Percentiles rank a stretch among this genome's conserved stretches.
Evolutionary conservation across 1,140 invertebrate species (phyloP).

Genomic region (Acarapis woodi): DNA sequence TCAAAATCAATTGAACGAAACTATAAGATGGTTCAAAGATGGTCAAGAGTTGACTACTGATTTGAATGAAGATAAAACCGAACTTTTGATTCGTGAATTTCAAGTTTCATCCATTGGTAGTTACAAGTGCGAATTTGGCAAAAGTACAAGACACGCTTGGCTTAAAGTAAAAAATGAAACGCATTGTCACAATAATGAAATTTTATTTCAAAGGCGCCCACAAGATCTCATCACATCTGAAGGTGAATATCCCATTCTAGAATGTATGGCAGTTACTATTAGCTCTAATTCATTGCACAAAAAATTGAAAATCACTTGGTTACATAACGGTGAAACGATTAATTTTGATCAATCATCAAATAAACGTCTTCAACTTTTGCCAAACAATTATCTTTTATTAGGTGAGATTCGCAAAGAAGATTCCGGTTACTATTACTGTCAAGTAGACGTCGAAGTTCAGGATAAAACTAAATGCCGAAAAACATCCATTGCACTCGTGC

Average conservation of each 20-base stretch:
- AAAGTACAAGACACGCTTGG: conserved; percentile 5
- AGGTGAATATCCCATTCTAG: conserved; percentile 11
- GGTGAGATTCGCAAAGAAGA: conserved; percentile 7
- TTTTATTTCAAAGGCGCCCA: conserved; percentile 11
- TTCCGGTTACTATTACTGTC: conserved; percentile 13
- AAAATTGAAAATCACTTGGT: conserved; percentile 1
- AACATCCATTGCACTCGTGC: conserved; percentile 2
- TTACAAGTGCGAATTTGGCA: conserved; percentile 8
- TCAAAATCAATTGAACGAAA: not conserved
- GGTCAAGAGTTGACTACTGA: conserved; percentile 2
- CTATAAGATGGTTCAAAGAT: conserved; percentile 7
- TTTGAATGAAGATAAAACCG: conserved; percentile 2
- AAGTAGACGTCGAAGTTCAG: conserved; percentile 6
- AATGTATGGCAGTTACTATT: conserved; percentile 7
- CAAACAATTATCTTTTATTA: conserved; percentile 10
- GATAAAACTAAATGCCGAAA: not conserved
- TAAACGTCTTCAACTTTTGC: conserved; percentile 9
- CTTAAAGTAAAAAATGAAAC: not conserved
- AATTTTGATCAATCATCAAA: conserved; percentile 2
- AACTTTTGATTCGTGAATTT: conserved; percentile 8
- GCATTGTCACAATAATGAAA: conserved; percentile 1
- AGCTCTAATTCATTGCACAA: not conserved
- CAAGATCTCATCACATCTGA: conserved; percentile 8
- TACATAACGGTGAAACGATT: conserved; percentile 6
- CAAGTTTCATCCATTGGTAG: not conserved